phyloP scores from a whole-genome alignment of 2,888 invertebrate species.

The Parnassius orleans region DNA sequence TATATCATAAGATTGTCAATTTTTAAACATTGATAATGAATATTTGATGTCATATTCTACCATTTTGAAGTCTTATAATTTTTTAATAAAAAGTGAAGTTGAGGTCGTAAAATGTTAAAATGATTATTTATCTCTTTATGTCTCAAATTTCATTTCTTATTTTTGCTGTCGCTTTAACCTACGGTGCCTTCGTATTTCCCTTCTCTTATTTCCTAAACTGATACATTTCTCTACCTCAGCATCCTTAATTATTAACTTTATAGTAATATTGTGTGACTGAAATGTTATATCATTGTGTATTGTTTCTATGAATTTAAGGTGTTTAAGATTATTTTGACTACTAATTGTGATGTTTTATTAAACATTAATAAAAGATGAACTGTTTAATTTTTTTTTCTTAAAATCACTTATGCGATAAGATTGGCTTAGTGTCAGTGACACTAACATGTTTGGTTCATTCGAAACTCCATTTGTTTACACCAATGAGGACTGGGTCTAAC shows the following conservation, averaged over 20 bases:
- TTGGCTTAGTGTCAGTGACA: too few relatives aligned
- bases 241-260: conserved; percentile 60
- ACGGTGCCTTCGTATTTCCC: conserved; percentile 10
- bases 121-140: conserved; percentile 27
- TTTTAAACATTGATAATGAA: conserved; percentile 2
- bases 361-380: conserved; percentile 49
- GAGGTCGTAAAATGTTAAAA: conserved; percentile 67
- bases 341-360: conserved; percentile 51
- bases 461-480: too few relatives aligned
- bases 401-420: too few relatives aligned
- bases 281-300: conserved; percentile 38
- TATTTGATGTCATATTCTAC: conserved; percentile 2
- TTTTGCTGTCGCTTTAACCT: conserved; percentile 19
- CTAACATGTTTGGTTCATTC: too few relatives aligned
- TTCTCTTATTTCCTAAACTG: conserved; percentile 21
- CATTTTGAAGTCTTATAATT: conserved; percentile 37
- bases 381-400: too few relatives aligned
- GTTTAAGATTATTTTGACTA: conserved; percentile 45
- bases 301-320: conserved; percentile 53
- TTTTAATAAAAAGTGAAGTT: conserved; percentile 60
- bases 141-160: conserved; percentile 23
- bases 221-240: conserved; percentile 70
- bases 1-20: conserved; percentile 1
- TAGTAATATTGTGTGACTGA: conserved; percentile 40
- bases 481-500: too few relatives aligned